Percentiles rank a stretch among this genome's conserved stretches.
phyloP scores from a whole-genome alignment of 2,888 invertebrate genomes.

The Branchipolynoe longqiensis region DNA sequence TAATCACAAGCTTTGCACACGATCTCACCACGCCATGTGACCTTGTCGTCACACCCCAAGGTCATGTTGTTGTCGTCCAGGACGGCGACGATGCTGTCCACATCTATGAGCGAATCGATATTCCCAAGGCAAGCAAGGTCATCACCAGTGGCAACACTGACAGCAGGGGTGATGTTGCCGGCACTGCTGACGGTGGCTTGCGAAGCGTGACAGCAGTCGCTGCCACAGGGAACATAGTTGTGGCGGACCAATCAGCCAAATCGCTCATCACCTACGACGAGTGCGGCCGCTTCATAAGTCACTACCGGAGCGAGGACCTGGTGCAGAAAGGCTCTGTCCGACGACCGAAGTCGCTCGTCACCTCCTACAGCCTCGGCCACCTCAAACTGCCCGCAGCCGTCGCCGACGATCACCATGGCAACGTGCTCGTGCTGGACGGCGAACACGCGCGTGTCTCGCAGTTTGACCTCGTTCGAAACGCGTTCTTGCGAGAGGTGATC shows the following conservation, averaged over 20 bases:
- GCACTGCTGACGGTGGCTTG: neutral
- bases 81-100: neutral
- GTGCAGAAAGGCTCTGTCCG: slow-evolving; percentile 12
- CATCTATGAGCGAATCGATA: slow-evolving; percentile 11
- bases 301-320: slow-evolving; percentile 31
- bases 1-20: slow-evolving; percentile 15
- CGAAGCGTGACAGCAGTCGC: slow-evolving; percentile 17
- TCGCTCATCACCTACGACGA: slow-evolving; percentile 15
- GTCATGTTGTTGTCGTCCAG: slow-evolving; percentile 32
- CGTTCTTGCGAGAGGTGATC: neutral
- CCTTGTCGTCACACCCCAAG: neutral
- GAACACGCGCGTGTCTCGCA: neutral
- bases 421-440: slow-evolving; percentile 32
- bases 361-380: slow-evolving; percentile 36
- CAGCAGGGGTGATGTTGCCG: neutral
- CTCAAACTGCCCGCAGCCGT: slow-evolving; percentile 24
- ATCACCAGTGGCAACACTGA: neutral
- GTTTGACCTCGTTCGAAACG: slow-evolving; percentile 28
- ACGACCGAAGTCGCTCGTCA: slow-evolving; percentile 27
- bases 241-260: neutral
- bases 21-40: slow-evolving; percentile 42
- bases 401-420: slow-evolving; percentile 33
- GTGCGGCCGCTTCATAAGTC: slow-evolving; percentile 8
- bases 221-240: neutral
- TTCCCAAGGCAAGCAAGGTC: too few relatives aligned